Conservation (phyloP, 30 jellyfish, hydroid and myxozoan species). For the Cassiopea xamachana region DNA sequence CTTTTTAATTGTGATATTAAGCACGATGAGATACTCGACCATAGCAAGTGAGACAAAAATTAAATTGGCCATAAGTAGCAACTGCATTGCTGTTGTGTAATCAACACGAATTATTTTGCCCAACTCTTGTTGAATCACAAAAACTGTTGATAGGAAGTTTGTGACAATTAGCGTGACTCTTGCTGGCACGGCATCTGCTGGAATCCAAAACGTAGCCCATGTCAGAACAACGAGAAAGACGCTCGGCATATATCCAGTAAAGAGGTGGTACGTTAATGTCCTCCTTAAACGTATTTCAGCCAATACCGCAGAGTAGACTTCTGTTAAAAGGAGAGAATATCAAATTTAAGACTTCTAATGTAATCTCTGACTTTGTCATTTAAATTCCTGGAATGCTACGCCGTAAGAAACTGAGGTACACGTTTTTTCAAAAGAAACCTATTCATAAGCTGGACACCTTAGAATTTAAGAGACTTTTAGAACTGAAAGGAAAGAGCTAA, state of each 20-base stretch:
- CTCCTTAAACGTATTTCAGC: conserved; percentile 37
- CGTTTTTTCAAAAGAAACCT: no score
- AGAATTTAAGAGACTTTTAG: no score
- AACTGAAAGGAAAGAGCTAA: no score
- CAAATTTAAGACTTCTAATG: background rate
- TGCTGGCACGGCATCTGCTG: conserved; percentile 82
- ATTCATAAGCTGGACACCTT: no score
- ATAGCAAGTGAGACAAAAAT: conserved; percentile 55
- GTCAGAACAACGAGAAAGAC: conserved; percentile 48
- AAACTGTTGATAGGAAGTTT: conserved; percentile 60
- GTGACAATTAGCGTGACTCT: conserved; percentile 78
- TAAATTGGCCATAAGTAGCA: conserved; percentile 49
- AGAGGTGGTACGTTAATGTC: conserved; percentile 58
- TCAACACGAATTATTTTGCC: conserved; percentile 59
- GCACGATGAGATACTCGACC: conserved; percentile 72
- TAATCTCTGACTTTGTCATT: no score
- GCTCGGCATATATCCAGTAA: conserved; percentile 67
- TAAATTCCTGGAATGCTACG: no score
- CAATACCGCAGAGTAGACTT: conserved; percentile 19
- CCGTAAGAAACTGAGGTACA: no score
- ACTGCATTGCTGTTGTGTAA: conserved; percentile 74
- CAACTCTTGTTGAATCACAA: conserved; percentile 70
- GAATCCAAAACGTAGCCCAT: conserved; percentile 83
- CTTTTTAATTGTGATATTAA: background rate
- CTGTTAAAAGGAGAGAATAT: background rate